Evolutionary conservation across 1,140 invertebrate genomes (phyloP).

Genomic region (Drusus annulatus): DNA sequence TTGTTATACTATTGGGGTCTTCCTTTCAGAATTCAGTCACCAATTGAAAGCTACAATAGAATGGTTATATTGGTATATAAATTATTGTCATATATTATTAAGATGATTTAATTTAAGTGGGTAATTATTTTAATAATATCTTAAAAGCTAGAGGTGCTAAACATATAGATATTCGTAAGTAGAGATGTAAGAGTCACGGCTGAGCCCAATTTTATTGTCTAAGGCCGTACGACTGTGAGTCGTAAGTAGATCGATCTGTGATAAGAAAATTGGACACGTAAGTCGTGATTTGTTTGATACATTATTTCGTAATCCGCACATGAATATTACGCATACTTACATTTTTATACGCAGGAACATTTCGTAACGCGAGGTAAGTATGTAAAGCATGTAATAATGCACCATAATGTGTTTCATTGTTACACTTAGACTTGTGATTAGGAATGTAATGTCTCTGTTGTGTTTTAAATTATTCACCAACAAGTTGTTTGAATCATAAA

Average conservation of each 20-base stretch:
- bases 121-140: neutral
- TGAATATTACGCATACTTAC: conserved; percentile 25
- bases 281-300: conserved; percentile 56
- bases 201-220: conserved; percentile 24
- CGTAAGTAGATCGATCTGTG: conserved; percentile 42
- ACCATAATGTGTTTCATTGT: conserved; percentile 23
- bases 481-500: neutral
- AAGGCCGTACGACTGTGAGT: neutral
- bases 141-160: too few species aligned
- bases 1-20: neutral
- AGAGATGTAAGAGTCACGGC: conserved; percentile 52
- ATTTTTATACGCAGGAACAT: neutral
- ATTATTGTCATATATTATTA: too few species aligned
- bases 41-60: neutral
- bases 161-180: too few species aligned
- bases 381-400: neutral
- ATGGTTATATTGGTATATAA: too few species aligned
- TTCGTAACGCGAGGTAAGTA: neutral
- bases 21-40: neutral
- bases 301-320: conserved; percentile 49
- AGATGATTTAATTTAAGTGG: too few species aligned
- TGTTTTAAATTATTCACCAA: too few species aligned
- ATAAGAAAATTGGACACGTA: conserved; percentile 50
- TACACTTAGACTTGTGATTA: conserved; percentile 5
- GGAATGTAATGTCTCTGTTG: conserved; percentile 12